phyloP scores from a whole-genome alignment of 2,797 vertebrate genomes.

The Coracias cyanogaster region DNA sequence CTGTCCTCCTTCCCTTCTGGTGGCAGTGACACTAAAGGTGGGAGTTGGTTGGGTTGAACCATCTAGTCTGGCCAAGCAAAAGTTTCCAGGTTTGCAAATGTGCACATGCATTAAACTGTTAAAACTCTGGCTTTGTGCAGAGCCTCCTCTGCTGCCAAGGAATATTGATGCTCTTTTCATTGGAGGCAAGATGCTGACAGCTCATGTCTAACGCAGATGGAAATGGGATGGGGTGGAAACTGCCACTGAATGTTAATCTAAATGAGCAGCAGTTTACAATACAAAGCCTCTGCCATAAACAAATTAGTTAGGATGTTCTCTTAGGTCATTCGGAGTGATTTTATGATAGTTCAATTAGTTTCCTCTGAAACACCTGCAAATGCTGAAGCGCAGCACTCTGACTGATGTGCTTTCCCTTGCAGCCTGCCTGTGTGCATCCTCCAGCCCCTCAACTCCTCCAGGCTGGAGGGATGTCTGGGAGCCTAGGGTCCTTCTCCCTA shows the following conservation, averaged over 20 bases:
- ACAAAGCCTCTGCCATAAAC: neutral
- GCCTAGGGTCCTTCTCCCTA: neutral
- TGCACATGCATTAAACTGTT: neutral
- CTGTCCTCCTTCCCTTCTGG: neutral
- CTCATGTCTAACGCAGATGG: neutral
- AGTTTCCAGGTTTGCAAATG: neutral
- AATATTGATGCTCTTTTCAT: conserved; percentile 21
- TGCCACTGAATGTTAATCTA: conserved; percentile 15
- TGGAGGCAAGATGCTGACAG: conserved; percentile 6
- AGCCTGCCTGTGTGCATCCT: neutral
- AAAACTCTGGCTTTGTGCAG: neutral
- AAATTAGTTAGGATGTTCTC: conserved; percentile 29
- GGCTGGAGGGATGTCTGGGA: neutral
- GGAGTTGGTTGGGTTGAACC: neutral
- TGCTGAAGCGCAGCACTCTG: neutral
- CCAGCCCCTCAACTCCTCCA: neutral
- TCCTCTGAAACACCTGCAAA: neutral
- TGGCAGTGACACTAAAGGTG: fast-evolving
- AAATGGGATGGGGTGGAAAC: neutral
- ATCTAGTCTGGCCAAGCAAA: neutral
- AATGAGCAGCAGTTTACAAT: neutral
- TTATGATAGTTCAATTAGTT: neutral
- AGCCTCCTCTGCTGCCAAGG: neutral
- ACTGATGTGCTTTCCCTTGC: neutral
- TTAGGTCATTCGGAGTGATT: neutral